These are phyloP conservation scores for Anguilla megastoma DNA, from an alignment of 2,797 vertebrate genomes.

Conservation along the genomic window DNA sequence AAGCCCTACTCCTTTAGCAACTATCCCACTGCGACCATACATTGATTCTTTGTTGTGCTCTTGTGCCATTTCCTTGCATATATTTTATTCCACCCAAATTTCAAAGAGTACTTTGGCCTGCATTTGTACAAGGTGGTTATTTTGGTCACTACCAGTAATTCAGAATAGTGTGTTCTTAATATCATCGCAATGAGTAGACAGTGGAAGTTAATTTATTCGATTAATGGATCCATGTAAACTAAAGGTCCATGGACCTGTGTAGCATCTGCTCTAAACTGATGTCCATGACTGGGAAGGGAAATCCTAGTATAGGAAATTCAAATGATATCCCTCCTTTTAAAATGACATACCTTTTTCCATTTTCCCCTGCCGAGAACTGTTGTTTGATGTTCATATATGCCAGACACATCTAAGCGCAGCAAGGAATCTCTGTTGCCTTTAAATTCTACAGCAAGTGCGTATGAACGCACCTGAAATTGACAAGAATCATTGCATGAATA, in stretches of 20 bases:
- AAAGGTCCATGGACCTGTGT: not conserved
- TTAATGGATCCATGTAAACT: not conserved
- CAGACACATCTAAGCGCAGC: not conserved
- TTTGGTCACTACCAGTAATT: not conserved
- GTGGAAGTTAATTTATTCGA: not conserved
- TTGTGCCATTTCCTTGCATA: not conserved
- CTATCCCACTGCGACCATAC: not conserved
- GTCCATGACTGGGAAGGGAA: not conserved
- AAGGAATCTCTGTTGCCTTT: slow-evolving; percentile 1
- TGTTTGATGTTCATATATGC: not conserved
- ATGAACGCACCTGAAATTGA: not conserved
- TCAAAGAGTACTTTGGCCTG: not conserved
- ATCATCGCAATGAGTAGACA: not conserved
- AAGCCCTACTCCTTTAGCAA: not conserved
- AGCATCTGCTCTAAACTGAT: slow-evolving; percentile 3
- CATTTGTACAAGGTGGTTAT: not conserved
- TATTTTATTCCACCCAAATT: not conserved
- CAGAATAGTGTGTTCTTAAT: not conserved
- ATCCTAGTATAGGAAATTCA: not conserved
- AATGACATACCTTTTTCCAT: slow-evolving; percentile 10
- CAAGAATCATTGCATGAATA: slow-evolving; percentile 1
- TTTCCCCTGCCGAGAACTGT: not conserved
- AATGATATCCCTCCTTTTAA: slow-evolving; percentile 1
- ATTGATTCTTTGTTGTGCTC: not conserved
- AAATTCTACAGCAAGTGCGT: slow-evolving; percentile 7